Percentiles rank a stretch among this genome's conserved stretches.
Conservation (phyloP, 2,888 invertebrate genomes). For the Uloborus plumipes region DNA sequence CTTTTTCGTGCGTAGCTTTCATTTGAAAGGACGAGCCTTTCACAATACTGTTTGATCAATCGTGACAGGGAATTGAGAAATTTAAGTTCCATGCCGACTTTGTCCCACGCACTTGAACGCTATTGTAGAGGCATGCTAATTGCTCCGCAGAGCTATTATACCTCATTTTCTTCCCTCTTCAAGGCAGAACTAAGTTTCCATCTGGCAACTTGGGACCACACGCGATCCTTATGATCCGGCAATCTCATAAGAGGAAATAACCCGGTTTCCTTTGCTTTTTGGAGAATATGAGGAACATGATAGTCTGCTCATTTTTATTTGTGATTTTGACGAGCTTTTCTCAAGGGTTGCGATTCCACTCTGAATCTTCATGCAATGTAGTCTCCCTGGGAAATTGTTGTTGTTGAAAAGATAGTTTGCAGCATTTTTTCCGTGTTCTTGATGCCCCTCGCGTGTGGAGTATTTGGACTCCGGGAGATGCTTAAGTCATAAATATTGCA, state of each 20-base stretch:
- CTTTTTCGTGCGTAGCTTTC: conserved; percentile 16
- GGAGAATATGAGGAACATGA: conserved; percentile 15
- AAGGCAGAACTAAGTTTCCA: conserved; percentile 49
- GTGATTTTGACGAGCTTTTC: not conserved
- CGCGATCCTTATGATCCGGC: conserved; percentile 53
- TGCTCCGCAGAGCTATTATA: conserved; percentile 32
- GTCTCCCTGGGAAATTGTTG: too few species aligned
- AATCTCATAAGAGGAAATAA: conserved; percentile 47
- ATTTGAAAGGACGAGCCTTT: conserved; percentile 18
- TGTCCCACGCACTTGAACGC: conserved; percentile 2
- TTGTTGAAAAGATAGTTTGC: too few species aligned
- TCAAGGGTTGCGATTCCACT: conserved; percentile 5
- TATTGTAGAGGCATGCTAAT: conserved; percentile 33
- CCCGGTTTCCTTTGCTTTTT: conserved; percentile 26
- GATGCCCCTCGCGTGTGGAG: too few species aligned
- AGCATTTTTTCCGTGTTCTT: too few species aligned
- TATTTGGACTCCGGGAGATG: too few species aligned
- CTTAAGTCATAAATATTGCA: too few species aligned
- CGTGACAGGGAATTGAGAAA: conserved; percentile 34
- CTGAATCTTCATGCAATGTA: not conserved
- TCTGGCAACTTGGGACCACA: conserved; percentile 16
- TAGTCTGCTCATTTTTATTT: conserved; percentile 12
- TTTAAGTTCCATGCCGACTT: too few species aligned
- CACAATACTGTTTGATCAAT: conserved; percentile 6
- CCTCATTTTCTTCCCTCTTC: conserved; percentile 27